Base-by-base conservation (phyloP, 2,797 vertebrate genomes). In the Syndactyla subalaris region DNA sequence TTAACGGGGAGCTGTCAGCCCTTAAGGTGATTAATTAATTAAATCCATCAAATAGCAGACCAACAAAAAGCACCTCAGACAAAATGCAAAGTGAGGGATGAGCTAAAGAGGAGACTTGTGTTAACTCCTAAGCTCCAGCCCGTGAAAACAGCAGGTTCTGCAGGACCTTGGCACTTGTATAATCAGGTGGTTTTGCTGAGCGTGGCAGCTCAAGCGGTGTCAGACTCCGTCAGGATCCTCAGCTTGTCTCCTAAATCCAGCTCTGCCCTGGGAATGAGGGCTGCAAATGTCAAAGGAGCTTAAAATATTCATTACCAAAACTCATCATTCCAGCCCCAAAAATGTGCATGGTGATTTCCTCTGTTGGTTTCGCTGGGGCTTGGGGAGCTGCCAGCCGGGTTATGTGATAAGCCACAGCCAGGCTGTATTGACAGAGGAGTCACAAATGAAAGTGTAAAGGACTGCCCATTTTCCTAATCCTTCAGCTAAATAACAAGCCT, bases 301-400 rank as follows among this genome's bases (percentile, higher is more conserved):
- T 93, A 96, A 91, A 94, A 94, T 92, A 94, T 71, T 94, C 73
- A 67, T 94, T 90, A 92, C 76, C 89, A 84, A 92, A 97, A 59
- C 38, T 62, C 91, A 36, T 88, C 36, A 48, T 89, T 81, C 45
- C 54, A 78, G 51, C 77, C 74, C 76, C 4, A 12, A 78, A 78
- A 94, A 43, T 3, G 46, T n/a, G 82, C 46, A 57, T 1, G 52
- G 85, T 73, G 91, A 84, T 96, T 95, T 96, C 84, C 91, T 91
- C n/a, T 3, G 48, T 51, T 72, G 92, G 57, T 79, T 89, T 95
- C 73, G 16, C 38, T 38, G 11, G 52, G 57, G 45, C 66, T 88
- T 93, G 94, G 79, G 26, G 36, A 62, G n/a, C 57, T 5, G 58
- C 80, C 93, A 94, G 41, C 63, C 7, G 4, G 5, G 2, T 36